phyloP scores from a whole-genome alignment of 2,113 vertebrate genomes.

The Peucedramus taeniatus region DNA sequence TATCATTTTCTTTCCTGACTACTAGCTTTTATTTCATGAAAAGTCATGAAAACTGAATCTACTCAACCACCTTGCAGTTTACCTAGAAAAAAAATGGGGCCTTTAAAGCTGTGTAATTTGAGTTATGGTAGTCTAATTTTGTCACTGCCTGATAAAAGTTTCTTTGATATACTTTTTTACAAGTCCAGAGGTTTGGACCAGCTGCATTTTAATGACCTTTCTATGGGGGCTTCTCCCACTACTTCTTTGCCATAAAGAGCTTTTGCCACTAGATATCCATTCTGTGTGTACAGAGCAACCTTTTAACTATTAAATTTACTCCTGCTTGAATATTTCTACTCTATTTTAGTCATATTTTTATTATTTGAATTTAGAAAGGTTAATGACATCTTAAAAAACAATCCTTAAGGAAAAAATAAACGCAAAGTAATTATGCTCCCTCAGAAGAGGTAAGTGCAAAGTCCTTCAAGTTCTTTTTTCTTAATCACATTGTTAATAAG shows the following conservation, averaged over 20 bases:
- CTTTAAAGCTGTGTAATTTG: not conserved
- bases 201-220: not conserved
- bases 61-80: not conserved
- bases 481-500: not conserved
- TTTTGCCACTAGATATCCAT: not conserved
- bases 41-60: not conserved
- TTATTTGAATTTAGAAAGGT: not conserved
- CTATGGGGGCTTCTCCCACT: not conserved
- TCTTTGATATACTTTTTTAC: not conserved
- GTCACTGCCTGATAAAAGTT: not conserved
- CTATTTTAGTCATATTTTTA: not conserved
- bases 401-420: not conserved
- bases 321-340: not conserved
- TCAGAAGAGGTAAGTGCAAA: not conserved
- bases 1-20: not conserved
- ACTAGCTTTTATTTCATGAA: not conserved
- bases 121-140: not conserved
- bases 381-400: not conserved
- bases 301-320: not conserved
- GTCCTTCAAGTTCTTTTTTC: not conserved
- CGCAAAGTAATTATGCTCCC: not conserved
- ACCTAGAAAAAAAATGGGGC: not conserved
- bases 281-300: not conserved
- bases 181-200: not conserved
- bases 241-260: not conserved